phyloP scores from a whole-genome alignment of 2,797 vertebrate genomes.

The Lacerta bilineata region DNA sequence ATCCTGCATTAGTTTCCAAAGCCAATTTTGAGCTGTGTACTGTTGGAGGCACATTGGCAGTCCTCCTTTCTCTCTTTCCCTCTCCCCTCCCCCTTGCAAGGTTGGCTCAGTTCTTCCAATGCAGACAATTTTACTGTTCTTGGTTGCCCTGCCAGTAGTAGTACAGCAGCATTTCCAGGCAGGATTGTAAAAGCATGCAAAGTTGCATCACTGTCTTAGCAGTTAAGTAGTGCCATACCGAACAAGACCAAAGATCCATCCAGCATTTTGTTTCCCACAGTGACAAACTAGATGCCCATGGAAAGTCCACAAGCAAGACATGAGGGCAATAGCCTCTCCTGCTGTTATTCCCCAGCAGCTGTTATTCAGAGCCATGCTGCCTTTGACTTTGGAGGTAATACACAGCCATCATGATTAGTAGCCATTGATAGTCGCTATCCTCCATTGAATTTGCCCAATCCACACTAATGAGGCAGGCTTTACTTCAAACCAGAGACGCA shows the following conservation, averaged over 20 bases:
- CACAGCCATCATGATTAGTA: too few relatives aligned
- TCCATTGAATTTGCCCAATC: too few relatives aligned
- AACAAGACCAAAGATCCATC: too few relatives aligned
- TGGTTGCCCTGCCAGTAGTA: neutral
- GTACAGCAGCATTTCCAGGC: neutral
- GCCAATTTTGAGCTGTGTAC: neutral
- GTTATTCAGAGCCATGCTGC: too few relatives aligned
- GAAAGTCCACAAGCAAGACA: too few relatives aligned
- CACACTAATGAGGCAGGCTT: neutral
- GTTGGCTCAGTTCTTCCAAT: neutral
- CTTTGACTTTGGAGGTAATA: too few relatives aligned
- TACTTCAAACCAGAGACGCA: neutral
- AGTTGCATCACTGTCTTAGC: neutral
- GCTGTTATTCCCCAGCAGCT: too few relatives aligned
- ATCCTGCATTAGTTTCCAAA: neutral
- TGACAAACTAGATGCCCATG: too few relatives aligned
- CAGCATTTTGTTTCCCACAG: too few relatives aligned
- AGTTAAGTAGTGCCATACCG: neutral
- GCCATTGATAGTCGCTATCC: too few relatives aligned
- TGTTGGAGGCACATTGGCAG: accelerated
- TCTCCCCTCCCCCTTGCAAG: neutral
- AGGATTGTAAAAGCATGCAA: neutral
- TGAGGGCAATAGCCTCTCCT: too few relatives aligned
- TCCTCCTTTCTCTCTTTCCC: neutral
- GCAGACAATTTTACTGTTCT: neutral